Base-by-base conservation (phyloP, 2,113 vertebrate genomes). In the Nycticryphes semicollaris region DNA sequence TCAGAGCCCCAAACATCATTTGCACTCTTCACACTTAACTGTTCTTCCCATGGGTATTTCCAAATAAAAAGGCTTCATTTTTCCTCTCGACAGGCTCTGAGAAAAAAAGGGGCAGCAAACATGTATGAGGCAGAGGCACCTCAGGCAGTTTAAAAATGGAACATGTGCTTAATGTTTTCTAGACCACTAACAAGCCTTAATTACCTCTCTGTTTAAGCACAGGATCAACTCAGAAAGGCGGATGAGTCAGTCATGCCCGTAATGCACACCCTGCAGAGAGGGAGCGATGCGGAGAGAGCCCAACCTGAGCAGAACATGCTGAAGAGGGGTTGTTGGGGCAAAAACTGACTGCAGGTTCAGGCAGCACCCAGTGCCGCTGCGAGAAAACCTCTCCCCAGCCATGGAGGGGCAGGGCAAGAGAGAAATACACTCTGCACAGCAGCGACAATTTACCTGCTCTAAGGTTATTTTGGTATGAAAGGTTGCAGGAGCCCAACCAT, bases 121-220 rank as follows among this genome's bases (percentile, higher is more conserved):
- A 54, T 1, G 0, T 20, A 14, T 0, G 1, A 56, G 41, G n/a
- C 37, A 84, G 43, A 73, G 54, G 23, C 60, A 70, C 57, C 16
- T 51, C 2, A 1, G 23, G 31, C 9, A 35, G 41, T 67, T 94
- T 95, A 89, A 86, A 96, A 92, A 92, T 41, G 60, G 85, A 92
- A 95, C 25, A 75, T 20, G 39, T 9, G 18, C 43, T 76, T 57
- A 76, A 67, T 2, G 9, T 76, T 85, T 77, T 76, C 59, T 19
- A 80, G 62, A 87, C 94, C 41, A 54, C 87, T 85, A 85, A 91
- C 83, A 41, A 84, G 30, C n/a, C 68, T 90, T 84, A 92, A 94
- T 89, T 89, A 91, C 84, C 43, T 45, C 53, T 87, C 23, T 3
- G 14, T 64, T 20, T 53, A 87, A 93, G 63, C 4, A 31, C 4